Evolutionary conservation across 1,140 invertebrate species (phyloP).

Genomic region (Aphaenogaster floridana): DNA sequence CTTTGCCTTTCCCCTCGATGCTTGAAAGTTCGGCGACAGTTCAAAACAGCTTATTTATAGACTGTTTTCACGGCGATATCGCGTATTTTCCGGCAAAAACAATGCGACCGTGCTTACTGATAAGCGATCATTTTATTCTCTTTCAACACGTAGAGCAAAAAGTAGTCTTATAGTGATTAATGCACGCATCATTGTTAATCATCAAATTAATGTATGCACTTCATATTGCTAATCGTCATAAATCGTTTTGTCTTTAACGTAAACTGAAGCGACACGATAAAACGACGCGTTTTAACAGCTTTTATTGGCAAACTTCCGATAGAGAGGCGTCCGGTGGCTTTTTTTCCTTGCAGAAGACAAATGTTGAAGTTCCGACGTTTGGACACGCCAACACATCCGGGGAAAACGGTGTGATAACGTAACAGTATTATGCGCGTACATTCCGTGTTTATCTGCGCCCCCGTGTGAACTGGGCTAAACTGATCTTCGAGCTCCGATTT

Average conservation of each 20-base stretch:
- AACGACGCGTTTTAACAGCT: background rate
- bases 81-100: background rate
- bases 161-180: background rate
- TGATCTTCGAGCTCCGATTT: background rate
- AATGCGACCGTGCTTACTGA: background rate
- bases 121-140: constrained; percentile 56
- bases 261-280: background rate
- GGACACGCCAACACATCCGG: background rate
- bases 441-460: background rate
- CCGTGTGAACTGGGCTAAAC: background rate
- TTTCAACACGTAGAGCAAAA: background rate
- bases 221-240: constrained; percentile 1
- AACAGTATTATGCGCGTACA: background rate
- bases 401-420: background rate
- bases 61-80: constrained; percentile 5
- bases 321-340: background rate
- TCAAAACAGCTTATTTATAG: constrained; percentile 33
- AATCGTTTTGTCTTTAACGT: background rate
- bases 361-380: background rate
- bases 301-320: background rate
- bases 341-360: background rate
- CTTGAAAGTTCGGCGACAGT: constrained; percentile 1
- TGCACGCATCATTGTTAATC: background rate
- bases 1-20: background rate
- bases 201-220: background rate